These are phyloP conservation scores for Megastigmus dorsalis DNA, from an alignment of 2,888 invertebrate species.

Conservation along the genomic window DNA sequence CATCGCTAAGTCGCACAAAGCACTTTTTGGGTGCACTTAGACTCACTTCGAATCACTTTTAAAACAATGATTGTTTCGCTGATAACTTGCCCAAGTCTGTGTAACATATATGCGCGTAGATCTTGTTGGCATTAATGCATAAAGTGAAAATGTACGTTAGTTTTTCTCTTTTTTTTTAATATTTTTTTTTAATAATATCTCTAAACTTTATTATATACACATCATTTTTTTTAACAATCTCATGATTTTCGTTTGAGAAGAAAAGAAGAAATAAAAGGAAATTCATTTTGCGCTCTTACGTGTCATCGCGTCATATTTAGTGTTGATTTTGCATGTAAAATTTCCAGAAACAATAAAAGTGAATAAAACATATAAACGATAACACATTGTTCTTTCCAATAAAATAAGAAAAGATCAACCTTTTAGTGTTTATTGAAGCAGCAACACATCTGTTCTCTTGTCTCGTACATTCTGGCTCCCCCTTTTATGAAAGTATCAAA, in stretches of 20 bases:
- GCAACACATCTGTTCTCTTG: conserved; percentile 63
- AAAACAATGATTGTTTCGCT: conserved; percentile 37
- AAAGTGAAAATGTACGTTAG: conserved; percentile 35
- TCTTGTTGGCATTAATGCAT: conserved; percentile 21
- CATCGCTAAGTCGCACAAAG: conserved; percentile 16
- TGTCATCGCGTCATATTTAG: conserved; percentile 1
- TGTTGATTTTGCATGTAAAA: conserved; percentile 11
- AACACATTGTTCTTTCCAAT: conserved; percentile 32
- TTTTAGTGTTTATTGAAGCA: conserved; percentile 35
- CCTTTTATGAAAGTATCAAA: conserved; percentile 78
- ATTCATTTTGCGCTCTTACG: conserved; percentile 12
- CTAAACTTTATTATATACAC: conserved; percentile 50
- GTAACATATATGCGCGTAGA: conserved; percentile 13
- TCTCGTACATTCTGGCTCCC: conserved; percentile 68
- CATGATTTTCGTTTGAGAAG: conserved; percentile 30
- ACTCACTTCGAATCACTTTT: conserved; percentile 24
- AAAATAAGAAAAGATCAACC: conserved; percentile 19
- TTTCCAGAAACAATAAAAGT: conserved; percentile 17
- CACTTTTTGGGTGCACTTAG: background rate
- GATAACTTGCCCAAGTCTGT: conserved; percentile 22
- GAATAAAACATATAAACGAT: conserved; percentile 19
- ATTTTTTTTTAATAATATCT: conserved; percentile 35
- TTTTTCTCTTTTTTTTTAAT: conserved; percentile 16
- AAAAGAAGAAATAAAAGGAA: conserved; percentile 36
- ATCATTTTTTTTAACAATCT: conserved; percentile 46